Conservation (phyloP, 2,888 invertebrate genomes). For the Nasonia oneida region DNA sequence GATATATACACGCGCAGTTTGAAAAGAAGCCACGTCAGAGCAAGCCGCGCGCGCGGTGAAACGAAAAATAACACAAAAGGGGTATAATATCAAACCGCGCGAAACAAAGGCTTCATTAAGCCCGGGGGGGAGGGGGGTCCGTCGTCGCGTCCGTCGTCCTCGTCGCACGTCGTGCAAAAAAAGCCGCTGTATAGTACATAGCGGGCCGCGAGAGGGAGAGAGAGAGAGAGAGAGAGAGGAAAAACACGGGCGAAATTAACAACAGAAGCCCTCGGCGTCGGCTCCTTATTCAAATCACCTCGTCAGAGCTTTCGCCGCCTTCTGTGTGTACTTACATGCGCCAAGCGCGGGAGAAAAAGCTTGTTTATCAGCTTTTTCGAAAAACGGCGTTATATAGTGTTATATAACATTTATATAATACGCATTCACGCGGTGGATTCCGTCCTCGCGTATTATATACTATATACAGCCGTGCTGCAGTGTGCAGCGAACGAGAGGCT, state of each 20-base stretch:
- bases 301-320: not conserved
- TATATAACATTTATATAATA: no score
- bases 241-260: constrained; percentile 48
- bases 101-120: constrained; percentile 59
- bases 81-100: constrained; percentile 44
- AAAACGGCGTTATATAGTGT: no score
- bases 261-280: constrained; percentile 39
- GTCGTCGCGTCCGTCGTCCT: not conserved
- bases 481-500: not conserved
- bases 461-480: no score
- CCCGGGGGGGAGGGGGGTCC: not conserved
- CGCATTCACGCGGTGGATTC: no score
- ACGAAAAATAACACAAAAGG: constrained; percentile 45
- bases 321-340: no score
- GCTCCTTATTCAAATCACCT: constrained; percentile 32
- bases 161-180: not conserved
- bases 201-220: no score
- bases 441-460: no score
- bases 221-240: not conserved
- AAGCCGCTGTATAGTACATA: no score
- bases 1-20: not conserved
- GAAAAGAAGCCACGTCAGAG: not conserved
- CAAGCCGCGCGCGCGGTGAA: not conserved
- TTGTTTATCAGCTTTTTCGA: not conserved
- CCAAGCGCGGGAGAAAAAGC: not conserved